Evolutionary conservation across 2,797 vertebrate species (phyloP).

Genomic region (Liparis tanakae): DNA sequence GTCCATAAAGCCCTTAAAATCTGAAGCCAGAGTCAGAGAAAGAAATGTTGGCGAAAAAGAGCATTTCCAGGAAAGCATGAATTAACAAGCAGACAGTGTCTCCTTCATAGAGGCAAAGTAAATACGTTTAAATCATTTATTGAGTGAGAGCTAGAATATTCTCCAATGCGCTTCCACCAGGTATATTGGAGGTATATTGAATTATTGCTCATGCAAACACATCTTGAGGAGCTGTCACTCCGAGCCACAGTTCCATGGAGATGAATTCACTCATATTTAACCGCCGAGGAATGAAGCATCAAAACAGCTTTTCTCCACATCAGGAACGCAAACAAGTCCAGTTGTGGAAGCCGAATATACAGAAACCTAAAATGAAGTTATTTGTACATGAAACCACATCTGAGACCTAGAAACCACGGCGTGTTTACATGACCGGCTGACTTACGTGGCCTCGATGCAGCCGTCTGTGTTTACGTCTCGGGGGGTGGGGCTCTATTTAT

Average conservation of each 20-base stretch:
- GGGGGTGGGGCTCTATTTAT: slow-evolving; percentile 6
- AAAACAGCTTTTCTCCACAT: slow-evolving; percentile 15
- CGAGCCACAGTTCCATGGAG: not conserved
- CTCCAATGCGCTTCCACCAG: not conserved
- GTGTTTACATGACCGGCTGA: slow-evolving; percentile 30
- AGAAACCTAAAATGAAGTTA: not conserved
- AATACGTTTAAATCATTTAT: not conserved
- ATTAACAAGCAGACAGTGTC: slow-evolving; percentile 32
- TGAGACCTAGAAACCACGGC: not conserved
- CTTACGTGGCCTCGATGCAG: slow-evolving; percentile 22
- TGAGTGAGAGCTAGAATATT: not conserved
- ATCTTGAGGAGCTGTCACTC: not conserved
- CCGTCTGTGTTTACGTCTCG: slow-evolving; percentile 56
- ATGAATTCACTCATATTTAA: not conserved
- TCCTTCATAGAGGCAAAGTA: slow-evolving; percentile 31
- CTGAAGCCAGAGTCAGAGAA: not conserved
- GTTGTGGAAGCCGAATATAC: slow-evolving; percentile 2
- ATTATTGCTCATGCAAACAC: no score
- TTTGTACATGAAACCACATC: slow-evolving; percentile 2
- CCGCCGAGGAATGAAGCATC: not conserved
- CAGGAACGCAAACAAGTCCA: not conserved
- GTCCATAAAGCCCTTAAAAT: not conserved
- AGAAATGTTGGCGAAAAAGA: not conserved
- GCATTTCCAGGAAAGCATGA: slow-evolving; percentile 32
- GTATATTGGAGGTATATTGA: no score